These are phyloP conservation scores for Phocoena phocoena DNA, from an alignment of 2,113 vertebrate genomes.

Conservation along the genomic window DNA sequence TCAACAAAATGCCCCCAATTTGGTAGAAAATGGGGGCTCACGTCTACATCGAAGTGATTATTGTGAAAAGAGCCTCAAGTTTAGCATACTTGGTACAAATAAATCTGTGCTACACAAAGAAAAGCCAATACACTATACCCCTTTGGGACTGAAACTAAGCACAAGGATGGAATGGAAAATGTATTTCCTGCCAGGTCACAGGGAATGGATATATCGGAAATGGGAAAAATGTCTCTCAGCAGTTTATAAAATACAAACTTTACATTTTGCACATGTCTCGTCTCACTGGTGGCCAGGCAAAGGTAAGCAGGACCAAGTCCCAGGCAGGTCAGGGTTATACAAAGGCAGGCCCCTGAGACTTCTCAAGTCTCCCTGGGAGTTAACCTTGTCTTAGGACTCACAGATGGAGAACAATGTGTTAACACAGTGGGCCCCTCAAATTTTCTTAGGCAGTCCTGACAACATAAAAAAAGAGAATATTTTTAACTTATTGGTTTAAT, in stretches of 20 bases:
- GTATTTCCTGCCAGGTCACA: neutral
- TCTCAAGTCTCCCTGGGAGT: neutral
- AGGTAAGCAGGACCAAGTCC: neutral
- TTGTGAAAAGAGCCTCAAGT: neutral
- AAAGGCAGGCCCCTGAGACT: neutral
- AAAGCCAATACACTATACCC: neutral
- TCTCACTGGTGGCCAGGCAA: neutral
- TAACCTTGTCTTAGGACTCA: neutral
- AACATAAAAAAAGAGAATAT: neutral
- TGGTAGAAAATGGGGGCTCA: neutral
- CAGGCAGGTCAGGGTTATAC: neutral
- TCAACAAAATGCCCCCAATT: neutral
- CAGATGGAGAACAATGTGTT: neutral
- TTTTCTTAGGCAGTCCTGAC: neutral
- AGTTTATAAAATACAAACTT: neutral
- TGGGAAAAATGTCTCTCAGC: neutral
- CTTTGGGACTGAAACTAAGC: neutral
- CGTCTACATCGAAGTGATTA: neutral
- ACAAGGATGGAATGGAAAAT: neutral
- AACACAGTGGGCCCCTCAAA: neutral
- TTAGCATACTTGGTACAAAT: neutral
- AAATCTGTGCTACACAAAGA: neutral
- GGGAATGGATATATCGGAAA: neutral
- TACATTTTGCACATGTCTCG: neutral
- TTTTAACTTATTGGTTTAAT: conserved; percentile 20